Conservation (phyloP, 2,113 vertebrate genomes). For the Onychostoma macrolepis region DNA sequence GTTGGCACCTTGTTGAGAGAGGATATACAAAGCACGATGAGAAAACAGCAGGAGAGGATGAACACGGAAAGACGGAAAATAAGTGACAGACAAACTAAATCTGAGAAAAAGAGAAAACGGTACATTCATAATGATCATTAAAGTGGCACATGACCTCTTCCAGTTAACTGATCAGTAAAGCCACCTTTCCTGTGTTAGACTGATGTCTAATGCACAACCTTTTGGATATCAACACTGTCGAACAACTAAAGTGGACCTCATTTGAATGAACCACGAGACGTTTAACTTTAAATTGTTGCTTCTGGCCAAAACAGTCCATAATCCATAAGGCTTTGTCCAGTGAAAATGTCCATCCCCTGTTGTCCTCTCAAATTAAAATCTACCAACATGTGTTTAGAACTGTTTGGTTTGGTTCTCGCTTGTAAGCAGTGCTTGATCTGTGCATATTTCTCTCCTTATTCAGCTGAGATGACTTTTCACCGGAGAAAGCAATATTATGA, state of each 20-base stretch:
- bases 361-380: no score
- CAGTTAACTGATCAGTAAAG: neutral
- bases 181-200: neutral
- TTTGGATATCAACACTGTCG: neutral
- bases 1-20: constrained; percentile 80
- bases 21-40: constrained; percentile 23
- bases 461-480: neutral
- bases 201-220: neutral
- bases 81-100: neutral
- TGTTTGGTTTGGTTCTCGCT: no score
- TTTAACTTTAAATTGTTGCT: no score
- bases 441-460: neutral
- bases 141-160: neutral
- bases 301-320: no score
- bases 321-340: no score
- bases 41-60: neutral
- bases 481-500: neutral
- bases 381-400: no score
- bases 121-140: neutral
- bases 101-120: neutral
- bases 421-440: neutral
- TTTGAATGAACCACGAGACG: neutral
- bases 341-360: no score
- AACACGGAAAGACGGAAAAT: neutral
- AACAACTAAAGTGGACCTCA: neutral